Evolutionary conservation across 2,888 invertebrate genomes (phyloP), one percentile per base, ranked within the genome.

Genomic region (Rutpela maculata): DNA sequence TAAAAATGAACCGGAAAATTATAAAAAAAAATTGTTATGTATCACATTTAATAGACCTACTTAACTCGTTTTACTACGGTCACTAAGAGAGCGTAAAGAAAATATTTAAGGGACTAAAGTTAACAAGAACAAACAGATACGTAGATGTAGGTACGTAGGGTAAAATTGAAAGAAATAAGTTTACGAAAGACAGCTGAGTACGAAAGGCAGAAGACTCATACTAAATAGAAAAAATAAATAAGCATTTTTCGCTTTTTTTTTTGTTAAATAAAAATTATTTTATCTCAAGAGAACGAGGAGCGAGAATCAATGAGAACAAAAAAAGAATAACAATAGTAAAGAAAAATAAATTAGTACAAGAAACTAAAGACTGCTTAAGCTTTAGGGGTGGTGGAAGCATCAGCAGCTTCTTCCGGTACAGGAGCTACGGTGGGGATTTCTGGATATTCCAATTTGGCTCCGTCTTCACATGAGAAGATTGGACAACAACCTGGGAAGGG

Each of bases 401-500:
- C 82, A 17, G 79, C 82, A 1, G 79, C 57, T n/a, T 86, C 88
- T 74, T 87, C 88, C 71, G 88, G 88, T 15, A 89, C 87, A 43
- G 90, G 90, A 15, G 90, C 90, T 6, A 89, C 89, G 5, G 90
- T 90, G 71, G 94, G 93, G 81, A 96, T 93, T 86, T 96, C 96
- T 2, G 97, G 97, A 90, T 95, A 97, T 89, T 97, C 96, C 86
- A 97, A 90, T 86, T 94, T 95, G 71, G 93, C 95, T 59, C 97
- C 97, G 19, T 94, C 94, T 88, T 97, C 96, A 90, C 97, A 97
- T 10, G 94, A 95, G 92, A 97, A 97, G 80, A 91, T 91, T 0
- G 97, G 97, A 88, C 97, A 97, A 89, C 97, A 97, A 38, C 91
- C 93, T 9, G 97, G 97, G 94, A 97, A 97, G 0, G 94, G 91